phyloP scores from a whole-genome alignment of 2,888 invertebrate genomes.

The Cosmia trapezina region DNA sequence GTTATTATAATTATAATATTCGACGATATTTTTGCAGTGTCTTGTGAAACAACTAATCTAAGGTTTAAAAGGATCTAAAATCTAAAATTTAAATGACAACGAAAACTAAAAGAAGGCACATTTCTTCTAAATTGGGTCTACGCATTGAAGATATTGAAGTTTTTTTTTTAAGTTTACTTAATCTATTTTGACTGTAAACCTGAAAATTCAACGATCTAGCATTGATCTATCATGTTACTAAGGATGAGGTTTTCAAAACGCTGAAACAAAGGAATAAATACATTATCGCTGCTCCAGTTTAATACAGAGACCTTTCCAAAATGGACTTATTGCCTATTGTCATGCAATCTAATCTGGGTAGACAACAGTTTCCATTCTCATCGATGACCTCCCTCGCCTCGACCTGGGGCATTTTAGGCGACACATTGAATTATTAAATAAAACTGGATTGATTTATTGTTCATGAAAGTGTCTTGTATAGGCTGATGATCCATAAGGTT shows the following conservation, averaged over 20 bases:
- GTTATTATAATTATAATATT: background rate
- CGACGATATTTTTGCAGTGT: background rate
- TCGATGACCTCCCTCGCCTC: slow-evolving; percentile 2
- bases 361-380: slow-evolving; percentile 16
- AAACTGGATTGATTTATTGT: slow-evolving; percentile 6
- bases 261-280: background rate
- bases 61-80: background rate
- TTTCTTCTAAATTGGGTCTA: background rate
- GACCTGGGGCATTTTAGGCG: background rate
- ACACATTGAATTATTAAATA: background rate
- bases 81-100: background rate
- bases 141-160: background rate
- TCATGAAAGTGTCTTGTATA: background rate
- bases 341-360: slow-evolving; percentile 32
- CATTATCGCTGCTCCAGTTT: background rate
- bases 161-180: no score
- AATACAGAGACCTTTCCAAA: slow-evolving; percentile 13
- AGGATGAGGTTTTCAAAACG: background rate
- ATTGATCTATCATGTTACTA: background rate
- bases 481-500: background rate
- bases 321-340: background rate
- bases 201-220: background rate
- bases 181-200: background rate
- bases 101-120: background rate
- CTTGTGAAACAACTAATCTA: background rate